A percentile compares a stretch with the other conserved stretches of the same genome.
Evolutionary conservation across 1,140 invertebrate species (phyloP).

Genomic region (Drosophila tani): DNA sequence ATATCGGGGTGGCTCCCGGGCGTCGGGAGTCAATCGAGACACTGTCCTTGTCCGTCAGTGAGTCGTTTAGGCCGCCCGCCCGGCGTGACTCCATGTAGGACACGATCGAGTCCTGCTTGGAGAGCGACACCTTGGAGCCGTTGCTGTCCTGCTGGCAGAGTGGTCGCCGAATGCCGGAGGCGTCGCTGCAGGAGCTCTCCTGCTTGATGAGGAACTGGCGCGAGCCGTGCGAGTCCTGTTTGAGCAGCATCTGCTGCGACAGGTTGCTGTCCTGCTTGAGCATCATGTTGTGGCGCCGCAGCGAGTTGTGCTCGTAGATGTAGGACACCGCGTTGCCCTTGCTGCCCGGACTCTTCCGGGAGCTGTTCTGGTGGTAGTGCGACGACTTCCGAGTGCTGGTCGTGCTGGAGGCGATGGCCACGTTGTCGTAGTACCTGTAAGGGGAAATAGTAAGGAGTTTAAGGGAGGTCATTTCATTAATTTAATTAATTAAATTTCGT

Average conservation of each 20-base stretch:
- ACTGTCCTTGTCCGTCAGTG: conserved; percentile 65
- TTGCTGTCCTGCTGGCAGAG: conserved; percentile 84
- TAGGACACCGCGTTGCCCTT: conserved; percentile 90
- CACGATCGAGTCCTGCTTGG: conserved; percentile 83
- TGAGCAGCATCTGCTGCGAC: conserved; percentile 83
- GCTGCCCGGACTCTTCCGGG: conserved; percentile 88
- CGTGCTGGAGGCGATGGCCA: conserved; percentile 92
- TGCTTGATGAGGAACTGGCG: conserved; percentile 83
- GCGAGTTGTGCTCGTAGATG: conserved; percentile 87
- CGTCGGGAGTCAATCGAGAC: conserved; percentile 74
- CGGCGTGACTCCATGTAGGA: conserved; percentile 82
- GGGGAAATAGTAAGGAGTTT: not conserved
- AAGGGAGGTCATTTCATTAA: not conserved
- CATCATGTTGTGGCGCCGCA: conserved; percentile 79
- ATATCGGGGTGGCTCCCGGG: conserved; percentile 38
- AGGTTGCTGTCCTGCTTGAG: conserved; percentile 84
- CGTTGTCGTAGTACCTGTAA: conserved; percentile 89
- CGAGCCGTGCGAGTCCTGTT: conserved; percentile 84
- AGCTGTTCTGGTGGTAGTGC: conserved; percentile 90
- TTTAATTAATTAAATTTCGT: too few relatives aligned
- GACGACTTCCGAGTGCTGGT: conserved; percentile 93
- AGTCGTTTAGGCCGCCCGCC: conserved; percentile 51
- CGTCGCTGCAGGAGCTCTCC: conserved; percentile 82
- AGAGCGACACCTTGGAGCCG: conserved; percentile 77
- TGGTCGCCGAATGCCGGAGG: conserved; percentile 71